These are phyloP conservation scores for Solen grandis DNA, from an alignment of 1,140 invertebrate species.

Conservation along the genomic window DNA sequence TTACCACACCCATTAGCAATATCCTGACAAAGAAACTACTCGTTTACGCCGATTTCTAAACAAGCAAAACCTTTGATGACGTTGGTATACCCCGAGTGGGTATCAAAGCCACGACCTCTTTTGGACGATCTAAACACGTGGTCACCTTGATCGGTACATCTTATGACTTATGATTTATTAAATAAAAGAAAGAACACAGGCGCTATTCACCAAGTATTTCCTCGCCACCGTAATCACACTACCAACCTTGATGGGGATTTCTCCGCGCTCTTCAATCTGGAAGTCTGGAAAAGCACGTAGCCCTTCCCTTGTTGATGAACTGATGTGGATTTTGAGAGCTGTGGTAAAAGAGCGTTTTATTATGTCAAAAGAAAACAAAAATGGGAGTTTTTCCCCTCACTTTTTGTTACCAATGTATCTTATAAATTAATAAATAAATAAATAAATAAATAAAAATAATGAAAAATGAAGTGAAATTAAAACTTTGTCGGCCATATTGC, in stretches of 20 bases:
- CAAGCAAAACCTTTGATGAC: neutral
- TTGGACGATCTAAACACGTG: neutral
- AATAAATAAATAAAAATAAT: too few species aligned
- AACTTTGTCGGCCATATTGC: too few species aligned
- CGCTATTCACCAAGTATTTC: too few species aligned
- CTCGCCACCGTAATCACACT: too few species aligned
- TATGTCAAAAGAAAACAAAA: neutral
- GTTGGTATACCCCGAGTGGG: neutral
- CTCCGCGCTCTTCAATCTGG: slow-evolving; percentile 89
- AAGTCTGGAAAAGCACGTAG: slow-evolving; percentile 90
- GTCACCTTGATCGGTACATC: neutral
- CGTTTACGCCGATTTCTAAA: neutral
- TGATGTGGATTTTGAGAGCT: slow-evolving; percentile 80
- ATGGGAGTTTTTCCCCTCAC: neutral
- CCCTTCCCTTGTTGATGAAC: slow-evolving; percentile 85
- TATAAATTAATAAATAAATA: too few species aligned
- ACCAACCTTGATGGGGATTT: slow-evolving; percentile 88
- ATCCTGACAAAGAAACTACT: too few species aligned
- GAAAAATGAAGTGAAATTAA: too few species aligned
- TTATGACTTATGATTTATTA: neutral
- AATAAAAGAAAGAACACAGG: too few species aligned
- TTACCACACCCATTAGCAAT: neutral
- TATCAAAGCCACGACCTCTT: neutral
- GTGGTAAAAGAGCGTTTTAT: slow-evolving; percentile 21
- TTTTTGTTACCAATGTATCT: too few species aligned